Evolutionary conservation across 2,888 invertebrate genomes (phyloP).

Genomic region (Augiades crinisus): DNA sequence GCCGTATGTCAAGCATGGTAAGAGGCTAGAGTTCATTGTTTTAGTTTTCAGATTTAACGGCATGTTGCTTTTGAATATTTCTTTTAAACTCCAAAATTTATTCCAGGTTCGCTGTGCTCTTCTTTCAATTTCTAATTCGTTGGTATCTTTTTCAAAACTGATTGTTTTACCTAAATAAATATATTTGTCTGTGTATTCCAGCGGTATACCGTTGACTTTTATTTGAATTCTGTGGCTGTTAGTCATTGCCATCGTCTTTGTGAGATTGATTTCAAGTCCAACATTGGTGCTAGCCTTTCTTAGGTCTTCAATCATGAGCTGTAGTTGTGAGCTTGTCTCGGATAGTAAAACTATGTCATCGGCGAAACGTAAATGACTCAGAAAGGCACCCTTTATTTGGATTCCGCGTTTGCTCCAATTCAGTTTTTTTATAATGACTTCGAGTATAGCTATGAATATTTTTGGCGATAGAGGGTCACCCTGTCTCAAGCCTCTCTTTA

Average conservation of each 20-base stretch:
- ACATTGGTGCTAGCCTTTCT: neutral
- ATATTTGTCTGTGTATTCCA: too few species aligned
- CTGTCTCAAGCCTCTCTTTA: neutral
- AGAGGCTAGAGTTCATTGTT: too few species aligned
- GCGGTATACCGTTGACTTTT: too few species aligned
- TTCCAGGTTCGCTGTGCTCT: too few species aligned
- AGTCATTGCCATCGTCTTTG: neutral
- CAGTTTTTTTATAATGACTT: neutral
- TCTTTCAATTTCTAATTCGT: too few species aligned
- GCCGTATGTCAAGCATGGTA: too few species aligned
- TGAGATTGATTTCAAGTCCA: neutral
- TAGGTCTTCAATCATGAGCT: neutral
- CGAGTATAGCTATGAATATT: neutral
- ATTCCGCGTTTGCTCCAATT: neutral
- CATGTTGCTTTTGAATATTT: too few species aligned
- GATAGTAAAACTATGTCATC: neutral
- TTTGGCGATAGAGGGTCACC: neutral
- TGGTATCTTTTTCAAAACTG: too few species aligned
- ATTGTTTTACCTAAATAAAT: too few species aligned
- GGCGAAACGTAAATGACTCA: neutral
- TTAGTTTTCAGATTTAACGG: too few species aligned
- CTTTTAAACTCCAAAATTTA: too few species aligned
- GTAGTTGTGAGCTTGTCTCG: neutral
- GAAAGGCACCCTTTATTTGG: neutral
- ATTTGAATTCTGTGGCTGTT: too few species aligned